A percentile compares a stretch with the other conserved stretches of the same genome.
These are phyloP conservation scores for Drosophila santomea DNA, from an alignment of 1,140 invertebrate species.

Conservation along the genomic window DNA sequence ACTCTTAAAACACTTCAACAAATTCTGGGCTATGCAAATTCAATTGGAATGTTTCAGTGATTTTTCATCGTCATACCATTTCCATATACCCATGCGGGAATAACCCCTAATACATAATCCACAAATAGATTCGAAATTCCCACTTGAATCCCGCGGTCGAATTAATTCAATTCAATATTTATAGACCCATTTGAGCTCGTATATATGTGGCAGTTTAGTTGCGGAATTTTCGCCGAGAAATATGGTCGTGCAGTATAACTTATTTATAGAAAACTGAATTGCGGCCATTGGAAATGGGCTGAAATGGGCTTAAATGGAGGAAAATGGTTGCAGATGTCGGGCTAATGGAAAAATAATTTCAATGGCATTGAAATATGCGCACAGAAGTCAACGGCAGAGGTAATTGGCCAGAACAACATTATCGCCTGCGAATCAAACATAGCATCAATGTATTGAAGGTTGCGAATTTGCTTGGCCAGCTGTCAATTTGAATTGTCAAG, in stretches of 20 bases:
- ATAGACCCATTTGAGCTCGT: constrained; percentile 50
- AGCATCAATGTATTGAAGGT: constrained; percentile 17
- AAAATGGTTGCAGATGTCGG: constrained; percentile 19
- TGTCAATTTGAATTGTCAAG: constrained; percentile 2
- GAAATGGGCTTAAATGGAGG: neutral
- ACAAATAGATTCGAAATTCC: constrained; percentile 37
- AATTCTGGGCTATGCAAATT: neutral
- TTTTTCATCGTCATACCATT: neutral
- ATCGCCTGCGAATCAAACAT: constrained; percentile 10
- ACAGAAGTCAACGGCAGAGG: constrained; percentile 28
- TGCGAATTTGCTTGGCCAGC: constrained; percentile 25
- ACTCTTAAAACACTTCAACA: constrained; percentile 10
- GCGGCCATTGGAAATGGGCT: constrained; percentile 28
- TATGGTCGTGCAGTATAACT: constrained; percentile 45
- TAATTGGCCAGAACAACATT: constrained; percentile 20
- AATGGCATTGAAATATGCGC: constrained; percentile 31
- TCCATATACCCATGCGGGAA: constrained; percentile 4
- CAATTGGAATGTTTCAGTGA: neutral
- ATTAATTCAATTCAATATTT: constrained; percentile 71
- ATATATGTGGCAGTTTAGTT: constrained; percentile 44
- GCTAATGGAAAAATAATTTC: constrained; percentile 42
- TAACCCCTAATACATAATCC: constrained; percentile 25
- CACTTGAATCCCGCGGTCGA: constrained; percentile 29
- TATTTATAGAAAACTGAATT: constrained; percentile 67
- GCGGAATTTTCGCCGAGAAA: constrained; percentile 33